These are phyloP conservation scores for Apodemus agrarius DNA, from an alignment of 2,797 vertebrate genomes.

Conservation along the genomic window DNA sequence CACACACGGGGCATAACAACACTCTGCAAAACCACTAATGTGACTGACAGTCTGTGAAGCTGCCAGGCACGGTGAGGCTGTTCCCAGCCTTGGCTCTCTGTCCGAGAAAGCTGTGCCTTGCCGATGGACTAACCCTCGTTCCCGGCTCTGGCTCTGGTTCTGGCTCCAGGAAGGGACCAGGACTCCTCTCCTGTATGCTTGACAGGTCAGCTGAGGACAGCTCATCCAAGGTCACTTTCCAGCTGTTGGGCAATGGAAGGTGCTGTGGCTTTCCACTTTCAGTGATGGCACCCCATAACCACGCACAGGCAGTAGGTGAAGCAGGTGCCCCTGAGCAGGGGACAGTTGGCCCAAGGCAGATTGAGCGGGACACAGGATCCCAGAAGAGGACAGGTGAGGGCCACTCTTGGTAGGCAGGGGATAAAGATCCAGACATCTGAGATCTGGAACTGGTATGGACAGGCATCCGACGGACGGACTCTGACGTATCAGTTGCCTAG, in stretches of 20 bases:
- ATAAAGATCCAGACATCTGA: not conserved
- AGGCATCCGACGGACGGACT: not conserved
- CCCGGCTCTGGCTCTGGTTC: not conserved
- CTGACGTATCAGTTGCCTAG: not conserved
- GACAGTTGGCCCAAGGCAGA: not conserved
- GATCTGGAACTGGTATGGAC: not conserved
- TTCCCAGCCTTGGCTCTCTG: not conserved
- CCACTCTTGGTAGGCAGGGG: not conserved
- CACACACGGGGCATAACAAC: not conserved
- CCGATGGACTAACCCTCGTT: fast-evolving
- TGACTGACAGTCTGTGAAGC: not conserved
- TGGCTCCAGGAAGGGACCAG: not conserved
- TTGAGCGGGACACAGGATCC: not conserved
- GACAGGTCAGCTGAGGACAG: not conserved
- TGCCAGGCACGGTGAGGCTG: fast-evolving
- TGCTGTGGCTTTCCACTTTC: not conserved
- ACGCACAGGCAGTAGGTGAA: not conserved
- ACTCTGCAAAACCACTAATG: not conserved
- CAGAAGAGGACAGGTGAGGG: not conserved
- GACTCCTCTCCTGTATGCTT: not conserved
- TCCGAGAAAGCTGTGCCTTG: not conserved
- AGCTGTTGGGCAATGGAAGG: not conserved
- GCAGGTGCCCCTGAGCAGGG: not conserved
- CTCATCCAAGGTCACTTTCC: not conserved
- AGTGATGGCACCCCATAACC: not conserved